These are phyloP conservation scores for Neodiprion virginianus DNA, from an alignment of 1,140 invertebrate species.

Conservation along the genomic window DNA sequence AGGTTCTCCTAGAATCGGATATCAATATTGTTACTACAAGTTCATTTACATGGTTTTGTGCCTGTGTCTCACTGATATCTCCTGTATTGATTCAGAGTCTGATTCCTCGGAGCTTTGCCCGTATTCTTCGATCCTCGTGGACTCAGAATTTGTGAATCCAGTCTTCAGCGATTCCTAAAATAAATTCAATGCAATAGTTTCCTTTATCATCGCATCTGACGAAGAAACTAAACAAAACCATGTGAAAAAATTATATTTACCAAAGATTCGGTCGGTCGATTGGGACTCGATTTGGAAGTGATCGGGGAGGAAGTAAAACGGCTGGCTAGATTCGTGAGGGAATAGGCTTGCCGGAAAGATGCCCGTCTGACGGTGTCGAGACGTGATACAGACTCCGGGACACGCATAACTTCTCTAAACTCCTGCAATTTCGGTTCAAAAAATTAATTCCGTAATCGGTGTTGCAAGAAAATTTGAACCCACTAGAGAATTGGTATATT, in stretches of 20 bases:
- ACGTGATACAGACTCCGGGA: slow-evolving; percentile 62
- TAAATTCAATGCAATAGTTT: not conserved
- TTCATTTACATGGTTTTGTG: slow-evolving; percentile 44
- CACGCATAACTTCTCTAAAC: slow-evolving; percentile 65
- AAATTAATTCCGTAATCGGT: not conserved
- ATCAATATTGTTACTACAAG: not conserved
- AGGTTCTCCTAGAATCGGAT: not conserved
- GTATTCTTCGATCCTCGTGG: slow-evolving; percentile 52
- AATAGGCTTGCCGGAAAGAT: slow-evolving; percentile 59
- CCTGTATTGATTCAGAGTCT: slow-evolving; percentile 45
- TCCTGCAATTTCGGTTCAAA: slow-evolving; percentile 54
- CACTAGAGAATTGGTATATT: slow-evolving; percentile 2
- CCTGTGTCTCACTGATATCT: slow-evolving; percentile 50
- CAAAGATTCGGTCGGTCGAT: slow-evolving; percentile 33
- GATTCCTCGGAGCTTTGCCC: slow-evolving; percentile 45
- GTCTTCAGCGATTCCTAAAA: slow-evolving; percentile 48
- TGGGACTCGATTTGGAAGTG: slow-evolving; percentile 34
- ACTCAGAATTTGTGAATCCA: slow-evolving; percentile 47
- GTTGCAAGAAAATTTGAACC: slow-evolving; percentile 11
- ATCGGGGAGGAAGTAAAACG: slow-evolving; percentile 50
- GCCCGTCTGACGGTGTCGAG: slow-evolving; percentile 57
- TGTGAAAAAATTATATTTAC: slow-evolving; percentile 27
- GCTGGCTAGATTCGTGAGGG: slow-evolving; percentile 62
- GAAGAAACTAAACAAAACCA: too few species aligned
- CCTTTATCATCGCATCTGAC: too few species aligned